A percentile compares a stretch with the other conserved stretches of the same genome.
phyloP scores from a whole-genome alignment of 2,888 invertebrate species.

The Uropetala carovei region DNA sequence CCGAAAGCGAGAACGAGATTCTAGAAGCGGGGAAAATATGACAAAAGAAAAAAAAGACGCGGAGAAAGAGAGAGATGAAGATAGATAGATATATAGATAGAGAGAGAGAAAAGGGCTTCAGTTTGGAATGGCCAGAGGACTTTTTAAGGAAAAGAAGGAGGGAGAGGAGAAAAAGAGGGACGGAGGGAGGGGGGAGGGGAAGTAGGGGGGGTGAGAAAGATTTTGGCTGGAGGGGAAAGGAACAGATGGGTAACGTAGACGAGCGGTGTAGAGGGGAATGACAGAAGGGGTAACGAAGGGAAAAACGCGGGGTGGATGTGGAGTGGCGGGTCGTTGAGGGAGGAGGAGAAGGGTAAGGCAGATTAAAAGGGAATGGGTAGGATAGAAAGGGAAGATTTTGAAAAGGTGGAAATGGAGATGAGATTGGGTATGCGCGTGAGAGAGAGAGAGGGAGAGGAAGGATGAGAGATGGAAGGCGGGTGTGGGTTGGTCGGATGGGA shows the following conservation, averaged over 20 bases:
- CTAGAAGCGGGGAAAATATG: neutral
- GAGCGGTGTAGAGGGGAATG: neutral
- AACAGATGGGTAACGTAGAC: neutral
- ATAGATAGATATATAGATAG: neutral
- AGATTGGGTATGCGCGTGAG: neutral
- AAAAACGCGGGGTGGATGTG: too few species aligned
- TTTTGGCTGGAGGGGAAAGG: neutral
- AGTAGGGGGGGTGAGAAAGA: neutral
- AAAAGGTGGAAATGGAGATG: constrained; percentile 3
- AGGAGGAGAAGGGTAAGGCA: neutral
- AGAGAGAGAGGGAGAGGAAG: neutral
- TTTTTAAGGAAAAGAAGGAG: neutral
- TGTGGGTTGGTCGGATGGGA: neutral
- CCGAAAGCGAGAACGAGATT: neutral
- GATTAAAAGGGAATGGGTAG: neutral
- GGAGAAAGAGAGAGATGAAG: neutral
- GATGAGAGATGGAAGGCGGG: neutral
- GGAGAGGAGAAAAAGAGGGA: neutral
- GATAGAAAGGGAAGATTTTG: neutral
- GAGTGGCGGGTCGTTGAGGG: neutral
- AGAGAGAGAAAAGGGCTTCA: neutral
- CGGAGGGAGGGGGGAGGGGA: neutral
- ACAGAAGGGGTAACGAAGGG: neutral
- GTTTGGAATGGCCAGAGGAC: neutral
- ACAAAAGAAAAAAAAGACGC: neutral